Evolutionary conservation across 2,888 invertebrate species (phyloP).

Genomic region (Patella caerulea): DNA sequence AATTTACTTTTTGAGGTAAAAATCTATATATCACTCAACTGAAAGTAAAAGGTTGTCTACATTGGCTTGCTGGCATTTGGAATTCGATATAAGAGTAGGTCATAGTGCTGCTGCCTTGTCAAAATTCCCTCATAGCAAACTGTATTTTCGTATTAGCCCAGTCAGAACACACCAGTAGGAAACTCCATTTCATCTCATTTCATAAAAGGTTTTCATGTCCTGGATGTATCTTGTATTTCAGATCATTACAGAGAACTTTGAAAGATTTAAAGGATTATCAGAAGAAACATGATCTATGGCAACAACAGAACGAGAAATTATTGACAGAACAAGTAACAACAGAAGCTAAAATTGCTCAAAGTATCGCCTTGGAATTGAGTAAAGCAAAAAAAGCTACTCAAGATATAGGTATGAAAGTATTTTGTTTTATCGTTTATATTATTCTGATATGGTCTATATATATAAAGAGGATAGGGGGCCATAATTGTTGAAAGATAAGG

Average conservation of each 20-base stretch:
- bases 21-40: no score
- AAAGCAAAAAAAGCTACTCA: constrained; percentile 66
- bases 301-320: constrained; percentile 76
- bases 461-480: no score
- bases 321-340: constrained; percentile 69
- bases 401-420: constrained; percentile 58
- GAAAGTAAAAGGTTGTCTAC: no score
- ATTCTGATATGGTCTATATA: no score
- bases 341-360: constrained; percentile 66
- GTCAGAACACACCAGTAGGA: not conserved
- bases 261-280: constrained; percentile 79
- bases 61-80: no score
- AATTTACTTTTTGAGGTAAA: no score
- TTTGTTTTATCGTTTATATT: no score
- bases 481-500: no score
- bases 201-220: not conserved
- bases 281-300: constrained; percentile 77
- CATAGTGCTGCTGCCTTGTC: no score
- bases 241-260: constrained; percentile 77
- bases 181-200: not conserved
- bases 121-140: no score
- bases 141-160: no score
- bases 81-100: no score
- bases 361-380: constrained; percentile 71
- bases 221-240: constrained; percentile 63